phyloP scores from a whole-genome alignment of 2,888 invertebrate genomes.

The Rotaria macrura region DNA sequence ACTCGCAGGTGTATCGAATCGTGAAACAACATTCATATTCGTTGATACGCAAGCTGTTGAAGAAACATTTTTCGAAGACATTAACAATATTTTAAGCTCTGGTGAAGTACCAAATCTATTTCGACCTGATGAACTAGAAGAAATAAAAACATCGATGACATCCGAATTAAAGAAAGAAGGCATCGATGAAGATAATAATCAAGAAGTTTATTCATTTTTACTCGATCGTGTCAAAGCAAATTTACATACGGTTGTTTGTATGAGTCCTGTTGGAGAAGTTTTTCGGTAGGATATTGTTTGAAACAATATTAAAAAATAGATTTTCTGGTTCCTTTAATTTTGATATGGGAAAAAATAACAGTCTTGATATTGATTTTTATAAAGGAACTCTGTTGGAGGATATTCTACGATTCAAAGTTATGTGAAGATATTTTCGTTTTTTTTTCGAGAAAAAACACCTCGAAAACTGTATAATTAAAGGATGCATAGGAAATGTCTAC shows the following conservation, averaged over 20 bases:
- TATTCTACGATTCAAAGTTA: too few species aligned
- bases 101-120: slow-evolving; percentile 79
- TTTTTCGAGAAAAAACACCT: too few species aligned
- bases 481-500: too few species aligned
- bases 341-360: too few species aligned
- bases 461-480: too few species aligned
- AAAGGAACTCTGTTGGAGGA: too few species aligned
- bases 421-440: too few species aligned
- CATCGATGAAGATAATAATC: slow-evolving; percentile 42
- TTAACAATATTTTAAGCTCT: slow-evolving; percentile 75
- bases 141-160: slow-evolving; percentile 51
- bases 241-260: slow-evolving; percentile 69
- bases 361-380: too few species aligned
- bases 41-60: slow-evolving; percentile 71
- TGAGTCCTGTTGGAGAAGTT: slow-evolving; percentile 76
- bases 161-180: slow-evolving; percentile 47
- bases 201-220: slow-evolving; percentile 55
- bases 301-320: too few species aligned
- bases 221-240: slow-evolving; percentile 66
- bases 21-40: slow-evolving; percentile 69
- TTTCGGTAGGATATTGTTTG: slow-evolving; percentile 53
- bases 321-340: too few species aligned
- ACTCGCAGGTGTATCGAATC: slow-evolving; percentile 64
- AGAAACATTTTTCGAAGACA: slow-evolving; percentile 72
- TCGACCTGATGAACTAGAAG: slow-evolving; percentile 76